Evolutionary conservation across 2,797 vertebrate genomes (phyloP), one percentile per base, ranked within the genome.

Genomic region (Neoniphon sammara): DNA sequence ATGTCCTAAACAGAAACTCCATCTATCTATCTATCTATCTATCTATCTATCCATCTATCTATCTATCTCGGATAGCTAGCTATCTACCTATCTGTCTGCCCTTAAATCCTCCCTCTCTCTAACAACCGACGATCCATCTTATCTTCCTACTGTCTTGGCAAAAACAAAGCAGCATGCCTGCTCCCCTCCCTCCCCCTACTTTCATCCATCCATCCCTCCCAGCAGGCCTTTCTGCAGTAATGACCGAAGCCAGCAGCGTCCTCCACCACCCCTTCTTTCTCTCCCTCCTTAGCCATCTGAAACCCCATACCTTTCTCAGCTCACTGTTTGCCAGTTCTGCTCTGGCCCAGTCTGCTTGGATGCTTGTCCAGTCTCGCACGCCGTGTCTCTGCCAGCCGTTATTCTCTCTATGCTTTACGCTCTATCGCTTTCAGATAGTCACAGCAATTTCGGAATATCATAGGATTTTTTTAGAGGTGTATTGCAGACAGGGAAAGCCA

Each of bases 221-320:
- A 70, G 60, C 63, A 86, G 54, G 11, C 20, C 54, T 72, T 67
- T 67, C 55, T 65, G 23, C 31, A 34, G 44, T 70, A 64, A 75
- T 78, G 69, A 60, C 53, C 50, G 52, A 81, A 69, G 49, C 23
- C 56, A 75, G 12, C 27, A 68, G 68, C 59, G 75, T 39, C 15
- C 56, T n/a, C 54, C n/a, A 27, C 44, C 54, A 50, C 50, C 15
- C 47, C 6, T n/a, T 27, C 31, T 9, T 2, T 46, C 66, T 61
- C 42, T 61, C 54, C 27, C 7, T 59, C 30, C 20, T 59, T 73
- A 66, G 30, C 56, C 31, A 6, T 47, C 23, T 30, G 30, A 73
- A 54, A 9, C 30, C 10, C 8, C 18, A 21, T 36, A 8, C 18
- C 4, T 3, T 44, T 61, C 53, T 63, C 1, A 60, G 21, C 49